Conservation (phyloP, 2,113 vertebrate species). For the Corynorhinus townsendii region DNA sequence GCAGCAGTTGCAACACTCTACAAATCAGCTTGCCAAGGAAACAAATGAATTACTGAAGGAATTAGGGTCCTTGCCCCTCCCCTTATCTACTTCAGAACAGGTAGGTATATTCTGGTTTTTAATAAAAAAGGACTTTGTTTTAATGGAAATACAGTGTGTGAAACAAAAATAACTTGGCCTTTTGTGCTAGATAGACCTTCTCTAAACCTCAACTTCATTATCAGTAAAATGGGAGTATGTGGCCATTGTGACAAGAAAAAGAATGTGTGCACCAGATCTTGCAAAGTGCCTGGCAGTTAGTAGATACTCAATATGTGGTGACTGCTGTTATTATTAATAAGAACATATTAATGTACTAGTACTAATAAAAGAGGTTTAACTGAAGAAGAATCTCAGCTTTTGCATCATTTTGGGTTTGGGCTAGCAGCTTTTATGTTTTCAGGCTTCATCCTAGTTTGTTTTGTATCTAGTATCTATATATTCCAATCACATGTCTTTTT, state of each 20-base stretch:
- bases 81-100: conserved; percentile 90
- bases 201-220: neutral
- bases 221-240: neutral
- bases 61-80: conserved; percentile 86
- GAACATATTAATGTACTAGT: neutral
- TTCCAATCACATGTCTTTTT: neutral
- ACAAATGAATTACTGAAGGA: conserved; percentile 96
- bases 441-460: conserved; percentile 18
- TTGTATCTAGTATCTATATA: neutral
- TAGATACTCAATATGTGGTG: neutral
- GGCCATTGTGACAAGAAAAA: neutral
- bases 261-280: neutral
- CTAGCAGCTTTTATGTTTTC: neutral
- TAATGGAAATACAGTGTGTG: neutral
- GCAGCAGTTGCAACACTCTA: conserved; percentile 93
- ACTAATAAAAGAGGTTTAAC: neutral
- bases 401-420: neutral
- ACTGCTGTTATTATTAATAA: neutral
- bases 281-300: neutral
- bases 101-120: conserved; percentile 74
- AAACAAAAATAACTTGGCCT: conserved; percentile 3
- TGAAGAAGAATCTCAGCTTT: neutral
- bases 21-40: conserved; percentile 94
- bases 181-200: neutral
- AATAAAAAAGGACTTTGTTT: neutral